These are phyloP conservation scores for Sinocyclocheilus maitianheensis DNA, from an alignment of 2,113 vertebrate species.

Conservation along the genomic window DNA sequence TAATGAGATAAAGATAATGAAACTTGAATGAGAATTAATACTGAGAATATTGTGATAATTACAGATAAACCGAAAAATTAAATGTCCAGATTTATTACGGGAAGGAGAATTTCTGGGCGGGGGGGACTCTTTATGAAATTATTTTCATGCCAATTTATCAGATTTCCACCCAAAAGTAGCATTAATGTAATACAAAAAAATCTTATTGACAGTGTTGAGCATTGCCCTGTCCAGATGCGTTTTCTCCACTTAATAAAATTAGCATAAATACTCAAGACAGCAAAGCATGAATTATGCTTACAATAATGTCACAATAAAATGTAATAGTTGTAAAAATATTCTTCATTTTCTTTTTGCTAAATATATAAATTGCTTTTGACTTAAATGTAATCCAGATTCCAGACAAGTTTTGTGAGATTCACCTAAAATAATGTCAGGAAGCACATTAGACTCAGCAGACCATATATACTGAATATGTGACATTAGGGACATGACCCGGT, in stretches of 20 bases:
- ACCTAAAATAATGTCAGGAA: background rate
- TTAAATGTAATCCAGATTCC: background rate
- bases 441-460: background rate
- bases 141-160: background rate
- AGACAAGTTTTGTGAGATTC: background rate
- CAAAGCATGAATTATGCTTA: background rate
- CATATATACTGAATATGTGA: slow-evolving; percentile 3
- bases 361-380: background rate
- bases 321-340: background rate
- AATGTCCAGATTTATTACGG: background rate
- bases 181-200: background rate
- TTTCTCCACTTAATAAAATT: background rate
- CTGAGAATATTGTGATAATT: background rate
- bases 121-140: background rate
- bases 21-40: background rate
- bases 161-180: background rate
- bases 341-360: background rate
- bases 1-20: background rate
- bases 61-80: background rate
- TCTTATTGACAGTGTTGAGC: background rate
- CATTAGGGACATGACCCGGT: background rate
- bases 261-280: background rate
- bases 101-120: background rate
- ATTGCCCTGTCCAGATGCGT: background rate
- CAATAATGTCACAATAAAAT: background rate